phyloP scores from a whole-genome alignment of 2,888 invertebrate genomes.

The Thera britannica region DNA sequence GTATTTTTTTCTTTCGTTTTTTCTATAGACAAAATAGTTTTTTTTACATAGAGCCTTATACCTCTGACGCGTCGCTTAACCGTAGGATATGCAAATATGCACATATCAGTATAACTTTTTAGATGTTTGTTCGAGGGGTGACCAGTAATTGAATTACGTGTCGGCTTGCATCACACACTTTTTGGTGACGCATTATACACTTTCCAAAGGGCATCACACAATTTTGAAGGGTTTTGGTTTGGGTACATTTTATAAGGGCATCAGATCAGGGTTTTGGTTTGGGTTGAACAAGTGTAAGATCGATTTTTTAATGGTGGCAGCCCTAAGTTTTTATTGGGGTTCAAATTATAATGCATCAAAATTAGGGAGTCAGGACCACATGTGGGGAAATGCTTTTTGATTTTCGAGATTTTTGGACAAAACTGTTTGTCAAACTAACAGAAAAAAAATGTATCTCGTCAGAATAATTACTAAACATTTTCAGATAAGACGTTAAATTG shows the following conservation, averaged over 20 bases:
- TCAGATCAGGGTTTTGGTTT: neutral
- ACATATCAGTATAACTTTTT: slow-evolving; percentile 66
- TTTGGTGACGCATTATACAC: slow-evolving; percentile 34
- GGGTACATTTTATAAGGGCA: neutral
- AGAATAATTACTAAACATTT: no score
- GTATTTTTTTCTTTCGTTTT: no score
- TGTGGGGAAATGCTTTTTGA: slow-evolving; percentile 7
- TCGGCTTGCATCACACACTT: slow-evolving; percentile 47
- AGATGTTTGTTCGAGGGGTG: slow-evolving; percentile 63
- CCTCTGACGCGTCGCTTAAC: slow-evolving; percentile 25
- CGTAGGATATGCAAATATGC: slow-evolving; percentile 62
- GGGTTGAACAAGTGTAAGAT: slow-evolving; percentile 14
- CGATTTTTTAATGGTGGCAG: slow-evolving; percentile 13
- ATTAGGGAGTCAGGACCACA: slow-evolving; percentile 13
- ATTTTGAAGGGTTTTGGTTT: slow-evolving; percentile 39
- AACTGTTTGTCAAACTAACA: no score
- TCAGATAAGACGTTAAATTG: no score
- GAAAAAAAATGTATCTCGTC: no score
- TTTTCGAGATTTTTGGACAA: neutral
- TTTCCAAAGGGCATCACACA: slow-evolving; percentile 40
- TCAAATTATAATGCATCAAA: neutral
- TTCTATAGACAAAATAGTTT: neutral
- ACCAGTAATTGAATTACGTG: slow-evolving; percentile 75
- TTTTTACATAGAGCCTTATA: slow-evolving; percentile 20
- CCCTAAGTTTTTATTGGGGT: slow-evolving; percentile 9